Evolutionary conservation across 1,140 invertebrate species (phyloP).

Genomic region (Vollenhovia emeryi): DNA sequence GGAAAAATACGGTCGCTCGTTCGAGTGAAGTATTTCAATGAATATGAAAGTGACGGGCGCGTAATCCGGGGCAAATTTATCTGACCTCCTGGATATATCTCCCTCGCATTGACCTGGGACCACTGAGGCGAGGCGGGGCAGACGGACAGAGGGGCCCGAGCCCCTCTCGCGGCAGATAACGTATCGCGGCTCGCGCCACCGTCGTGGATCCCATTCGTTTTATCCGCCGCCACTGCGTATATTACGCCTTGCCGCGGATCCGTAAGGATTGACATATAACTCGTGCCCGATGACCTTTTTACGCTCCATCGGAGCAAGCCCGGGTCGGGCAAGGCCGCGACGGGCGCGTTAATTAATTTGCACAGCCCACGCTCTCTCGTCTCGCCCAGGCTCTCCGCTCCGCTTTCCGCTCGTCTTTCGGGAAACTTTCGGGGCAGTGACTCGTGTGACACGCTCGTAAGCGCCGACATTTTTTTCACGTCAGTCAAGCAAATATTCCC

Average conservation of each 20-base stretch:
- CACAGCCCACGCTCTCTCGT: not conserved
- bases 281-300: constrained; percentile 67
- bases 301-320: constrained; percentile 59
- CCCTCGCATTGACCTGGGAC: constrained; percentile 66
- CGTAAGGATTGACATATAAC: constrained; percentile 70
- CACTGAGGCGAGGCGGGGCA: constrained; percentile 14
- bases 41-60: constrained; percentile 81
- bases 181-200: constrained; percentile 74
- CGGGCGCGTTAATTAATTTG: constrained; percentile 68
- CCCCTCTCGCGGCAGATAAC: constrained; percentile 72
- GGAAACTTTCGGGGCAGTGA: constrained; percentile 5
- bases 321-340: not conserved
- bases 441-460: constrained; percentile 8
- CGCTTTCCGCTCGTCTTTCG: constrained; percentile 33
- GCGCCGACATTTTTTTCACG: constrained; percentile 15
- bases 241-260: constrained; percentile 69
- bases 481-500: not conserved
- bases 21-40: constrained; percentile 79
- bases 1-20: constrained; percentile 76
- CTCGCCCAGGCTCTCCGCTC: constrained; percentile 1
- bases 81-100: constrained; percentile 71
- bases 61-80: constrained; percentile 81
- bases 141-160: constrained; percentile 23
- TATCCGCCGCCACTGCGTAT: constrained; percentile 62
- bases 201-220: constrained; percentile 69